A percentile compares a stretch with the other conserved stretches of the same genome.
Conservation (phyloP, 1,140 invertebrate genomes). For the Drosophila virilis region DNA sequence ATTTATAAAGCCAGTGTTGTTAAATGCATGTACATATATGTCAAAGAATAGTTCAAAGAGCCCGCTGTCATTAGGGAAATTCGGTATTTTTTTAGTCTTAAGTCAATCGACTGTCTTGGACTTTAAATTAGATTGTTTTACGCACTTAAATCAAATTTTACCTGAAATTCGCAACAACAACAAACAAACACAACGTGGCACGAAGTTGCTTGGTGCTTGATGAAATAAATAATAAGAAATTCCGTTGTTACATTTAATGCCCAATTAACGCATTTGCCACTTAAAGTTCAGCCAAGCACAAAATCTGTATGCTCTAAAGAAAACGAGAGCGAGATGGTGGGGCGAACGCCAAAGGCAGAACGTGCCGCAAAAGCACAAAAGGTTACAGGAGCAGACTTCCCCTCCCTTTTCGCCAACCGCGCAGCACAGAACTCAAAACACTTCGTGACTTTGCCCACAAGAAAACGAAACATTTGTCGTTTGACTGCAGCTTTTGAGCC, state of each 20-base stretch:
- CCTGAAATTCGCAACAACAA: no score
- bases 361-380: constrained; percentile 74
- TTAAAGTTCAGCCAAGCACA: constrained; percentile 62
- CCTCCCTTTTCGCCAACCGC: constrained; percentile 4
- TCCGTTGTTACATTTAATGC: constrained; percentile 64
- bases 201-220: no score
- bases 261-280: constrained; percentile 80
- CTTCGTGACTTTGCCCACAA: constrained; percentile 20
- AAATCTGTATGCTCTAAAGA: constrained; percentile 62
- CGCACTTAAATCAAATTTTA: no score
- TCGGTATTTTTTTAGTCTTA: not conserved
- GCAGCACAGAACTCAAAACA: not conserved
- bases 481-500: constrained; percentile 59
- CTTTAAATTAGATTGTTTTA: not conserved
- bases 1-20: no score
- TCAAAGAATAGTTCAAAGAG: no score
- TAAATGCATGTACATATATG: no score
- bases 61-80: not conserved
- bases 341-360: constrained; percentile 44
- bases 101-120: not conserved
- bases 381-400: constrained; percentile 43
- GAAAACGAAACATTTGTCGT: constrained; percentile 58
- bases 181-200: no score
- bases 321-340: not conserved
- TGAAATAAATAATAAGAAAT: constrained; percentile 8